phyloP scores from a whole-genome alignment of 2,797 vertebrate species.

The Rhinoraja longicauda region DNA sequence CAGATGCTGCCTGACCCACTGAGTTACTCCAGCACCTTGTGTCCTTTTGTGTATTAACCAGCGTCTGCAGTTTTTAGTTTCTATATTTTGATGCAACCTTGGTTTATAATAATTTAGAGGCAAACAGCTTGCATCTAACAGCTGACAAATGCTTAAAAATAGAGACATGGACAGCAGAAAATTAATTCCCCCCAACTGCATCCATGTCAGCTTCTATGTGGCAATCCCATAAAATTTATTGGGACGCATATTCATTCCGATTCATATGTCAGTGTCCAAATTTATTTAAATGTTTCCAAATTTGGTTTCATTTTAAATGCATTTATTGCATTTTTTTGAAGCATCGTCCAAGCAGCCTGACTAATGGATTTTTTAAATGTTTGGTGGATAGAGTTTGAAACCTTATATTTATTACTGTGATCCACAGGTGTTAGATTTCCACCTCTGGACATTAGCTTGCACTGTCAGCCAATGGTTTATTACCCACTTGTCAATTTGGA shows the following conservation, averaged over 20 bases:
- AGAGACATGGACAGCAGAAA: background rate
- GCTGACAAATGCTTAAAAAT: background rate
- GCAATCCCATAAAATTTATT: background rate
- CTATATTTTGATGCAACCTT: background rate
- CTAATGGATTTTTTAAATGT: conserved; percentile 4
- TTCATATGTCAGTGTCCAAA: background rate
- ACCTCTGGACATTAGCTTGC: conserved; percentile 9
- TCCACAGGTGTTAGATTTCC: background rate
- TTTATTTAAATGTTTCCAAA: background rate
- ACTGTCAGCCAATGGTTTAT: background rate
- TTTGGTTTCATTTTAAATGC: background rate
- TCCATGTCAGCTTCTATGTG: background rate
- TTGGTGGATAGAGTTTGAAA: background rate
- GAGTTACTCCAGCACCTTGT: too few species aligned
- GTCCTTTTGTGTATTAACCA: too few species aligned
- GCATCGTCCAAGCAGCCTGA: background rate
- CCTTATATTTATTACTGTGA: background rate
- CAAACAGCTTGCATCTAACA: background rate
- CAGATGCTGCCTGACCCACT: too few species aligned
- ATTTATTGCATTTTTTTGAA: background rate
- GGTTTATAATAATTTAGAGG: background rate
- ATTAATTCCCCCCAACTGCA: background rate
- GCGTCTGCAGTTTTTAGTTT: too few species aligned
- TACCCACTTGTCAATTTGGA: background rate
- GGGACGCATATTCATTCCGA: background rate